A percentile compares a stretch with the other conserved stretches of the same genome.
These are phyloP conservation scores for Hipparchia sbordonii DNA, from an alignment of 2,888 invertebrate species.

Conservation along the genomic window DNA sequence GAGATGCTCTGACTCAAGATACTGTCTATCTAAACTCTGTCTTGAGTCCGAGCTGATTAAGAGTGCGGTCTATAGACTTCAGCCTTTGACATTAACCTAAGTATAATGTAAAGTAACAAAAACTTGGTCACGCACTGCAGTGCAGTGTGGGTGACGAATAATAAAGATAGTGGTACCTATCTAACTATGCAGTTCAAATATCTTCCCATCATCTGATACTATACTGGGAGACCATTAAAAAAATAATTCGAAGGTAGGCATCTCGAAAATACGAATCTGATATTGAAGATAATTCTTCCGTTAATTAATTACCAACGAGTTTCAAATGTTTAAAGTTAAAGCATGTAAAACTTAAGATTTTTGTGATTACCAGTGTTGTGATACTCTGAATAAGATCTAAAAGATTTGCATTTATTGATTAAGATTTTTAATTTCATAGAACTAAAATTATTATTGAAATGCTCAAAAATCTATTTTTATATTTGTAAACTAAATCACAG, in stretches of 20 bases:
- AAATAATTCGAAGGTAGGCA: too few relatives aligned
- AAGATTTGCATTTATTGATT: slow-evolving; percentile 15
- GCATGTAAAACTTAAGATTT: not conserved
- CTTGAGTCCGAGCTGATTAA: too few relatives aligned
- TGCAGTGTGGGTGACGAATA: not conserved
- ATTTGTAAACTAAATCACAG: not conserved
- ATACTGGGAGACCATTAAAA: too few relatives aligned
- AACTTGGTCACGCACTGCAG: not conserved
- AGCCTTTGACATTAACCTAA: too few relatives aligned
- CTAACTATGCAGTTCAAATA: not conserved
- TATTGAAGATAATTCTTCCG: too few relatives aligned
- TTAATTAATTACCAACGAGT: too few relatives aligned
- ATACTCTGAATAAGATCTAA: slow-evolving; percentile 24
- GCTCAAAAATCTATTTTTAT: slow-evolving; percentile 12
- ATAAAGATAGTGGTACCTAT: not conserved
- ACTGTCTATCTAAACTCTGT: too few relatives aligned
- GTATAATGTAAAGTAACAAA: not conserved
- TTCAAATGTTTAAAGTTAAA: not conserved
- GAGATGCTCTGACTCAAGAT: too few relatives aligned
- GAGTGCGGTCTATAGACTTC: too few relatives aligned
- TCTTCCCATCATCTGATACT: too few relatives aligned
- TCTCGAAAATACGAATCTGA: too few relatives aligned
- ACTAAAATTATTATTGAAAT: slow-evolving; percentile 3
- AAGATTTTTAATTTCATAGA: slow-evolving; percentile 1
- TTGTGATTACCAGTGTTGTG: slow-evolving; percentile 31